Evolutionary conservation across 2,888 invertebrate genomes (phyloP), one percentile per base, ranked within the genome.

Genomic region (Acanthacorydalis orientalis): DNA sequence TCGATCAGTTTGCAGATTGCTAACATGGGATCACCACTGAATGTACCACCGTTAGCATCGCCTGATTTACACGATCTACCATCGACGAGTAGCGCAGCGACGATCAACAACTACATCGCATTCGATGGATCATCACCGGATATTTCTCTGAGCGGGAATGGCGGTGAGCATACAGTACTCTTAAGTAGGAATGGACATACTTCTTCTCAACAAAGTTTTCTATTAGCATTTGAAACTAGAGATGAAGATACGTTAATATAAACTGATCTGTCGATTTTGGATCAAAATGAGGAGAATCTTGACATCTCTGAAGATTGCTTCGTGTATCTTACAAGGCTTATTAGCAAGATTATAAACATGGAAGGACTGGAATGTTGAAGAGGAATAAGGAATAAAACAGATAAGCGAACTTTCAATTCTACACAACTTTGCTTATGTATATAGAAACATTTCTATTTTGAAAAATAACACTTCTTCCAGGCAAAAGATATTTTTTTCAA

Each of bases 231-330:
- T 57, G 87, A 86, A 50, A 72, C 80, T n/a, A 77, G 84, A 57
- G 88, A 89, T 60, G 88, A 88, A 67, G 88, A 88, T 58, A 88
- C 88, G 11, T 72, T 88, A 46, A 83, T 88, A 55, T 88, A 79
- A 75, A 57, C 41, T 51, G 50, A 51, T 23, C 23, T 23, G 6
- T 23, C 23, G 23, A 23, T 23, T 23, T 23, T 23, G 2, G 23
- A 23, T 23, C 23, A 23, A 23, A 6, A 6, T 2, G 6, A 23
- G 6, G 23, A 6, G 6, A 23, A 23, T 23, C 23, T 23, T 6
- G 2, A 23, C 6, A 23, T 23, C 23, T 23, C 23, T 23, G 23
- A 23, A 23, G 23, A 23, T 23, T 4, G 6, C 6, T 23, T 23
- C 23, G 23, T 6, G 6, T 23, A 23, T 23, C 6, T 23, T 4